Evolutionary conservation across 2,888 invertebrate species (phyloP), one percentile per base, ranked within the genome.

Genomic region (Clistopyga incitator): DNA sequence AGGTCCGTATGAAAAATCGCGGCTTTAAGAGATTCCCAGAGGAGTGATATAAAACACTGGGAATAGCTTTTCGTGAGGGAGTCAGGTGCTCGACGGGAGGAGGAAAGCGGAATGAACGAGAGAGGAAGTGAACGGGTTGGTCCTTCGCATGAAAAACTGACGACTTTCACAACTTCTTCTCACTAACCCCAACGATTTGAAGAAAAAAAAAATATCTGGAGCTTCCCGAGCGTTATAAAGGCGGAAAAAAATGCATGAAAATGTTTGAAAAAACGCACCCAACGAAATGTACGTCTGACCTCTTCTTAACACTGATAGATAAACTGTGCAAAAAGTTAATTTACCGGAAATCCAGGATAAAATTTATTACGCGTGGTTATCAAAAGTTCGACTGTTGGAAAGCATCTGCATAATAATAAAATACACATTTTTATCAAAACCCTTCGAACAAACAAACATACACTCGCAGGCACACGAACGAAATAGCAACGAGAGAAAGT

Each of bases 1-100:
- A 85, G 84, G 82, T 80, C 75, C 82, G 76, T 83, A 85, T 87
- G 88, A 88, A 86, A 86, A 88, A 86, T 87, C 85, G 84, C 70
- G 86, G 86, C 84, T 86, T 85, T 86, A 86, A 87, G 77, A 82
- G 84, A 85, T 85, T 88, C 88, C 88, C 86, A 78, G 75, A 84
- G 82, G 88, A 74, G 78, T 84, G 83, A 85, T 88, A 88, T 88
- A 88, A 88, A 88, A 87, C 87, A 85, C 82, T 86, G 85, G 86
- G 72, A 88, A 86, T 86, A 81, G 86, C 88, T 84, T 86, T 86
- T 78, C 78, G 78, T 85, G 84, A 74, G 77, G 85, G 47, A 74
- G 52, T 65, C 56, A 45, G 47, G 20, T 18, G 25, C 13, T 72
- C 25, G 45, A 20, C 42, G 65, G 61, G 76, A 47, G 52, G n/a